phyloP scores from a whole-genome alignment of 2,113 vertebrate species.

The Aepyceros melampus region DNA sequence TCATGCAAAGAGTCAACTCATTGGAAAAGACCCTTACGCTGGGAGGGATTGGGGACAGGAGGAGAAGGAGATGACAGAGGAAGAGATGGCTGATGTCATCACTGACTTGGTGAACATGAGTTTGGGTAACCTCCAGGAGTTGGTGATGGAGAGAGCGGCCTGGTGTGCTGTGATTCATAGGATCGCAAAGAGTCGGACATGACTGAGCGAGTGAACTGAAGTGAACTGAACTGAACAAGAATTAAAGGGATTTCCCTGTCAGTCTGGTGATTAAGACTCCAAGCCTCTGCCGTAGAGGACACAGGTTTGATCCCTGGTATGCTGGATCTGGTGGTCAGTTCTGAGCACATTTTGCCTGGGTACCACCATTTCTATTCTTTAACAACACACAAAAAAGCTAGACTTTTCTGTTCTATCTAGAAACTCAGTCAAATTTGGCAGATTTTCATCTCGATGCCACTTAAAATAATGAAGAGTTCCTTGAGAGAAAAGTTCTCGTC shows the following conservation, averaged over 20 bases:
- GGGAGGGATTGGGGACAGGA: too few species aligned
- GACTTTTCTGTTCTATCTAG: background rate
- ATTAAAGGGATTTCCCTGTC: background rate
- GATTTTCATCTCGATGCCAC: background rate
- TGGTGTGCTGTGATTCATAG: too few species aligned
- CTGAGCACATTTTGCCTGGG: background rate
- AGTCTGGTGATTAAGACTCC: background rate
- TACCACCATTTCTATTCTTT: background rate
- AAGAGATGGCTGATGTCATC: too few species aligned
- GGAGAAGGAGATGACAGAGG: too few species aligned
- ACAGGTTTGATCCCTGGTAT: background rate
- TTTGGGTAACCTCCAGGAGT: too few species aligned
- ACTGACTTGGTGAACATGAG: too few species aligned
- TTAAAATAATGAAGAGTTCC: background rate
- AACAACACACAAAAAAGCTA: background rate
- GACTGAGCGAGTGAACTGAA: too few species aligned
- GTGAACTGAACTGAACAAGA: background rate
- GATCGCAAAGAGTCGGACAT: too few species aligned
- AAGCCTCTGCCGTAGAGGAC: background rate
- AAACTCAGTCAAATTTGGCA: background rate
- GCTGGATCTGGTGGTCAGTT: background rate
- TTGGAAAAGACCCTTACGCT: too few species aligned
- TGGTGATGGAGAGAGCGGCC: too few species aligned
- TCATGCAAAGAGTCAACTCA: too few species aligned
- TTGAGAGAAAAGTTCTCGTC: background rate